phyloP scores from a whole-genome alignment of 1,140 invertebrate species.

The Camponotus vicinus region DNA sequence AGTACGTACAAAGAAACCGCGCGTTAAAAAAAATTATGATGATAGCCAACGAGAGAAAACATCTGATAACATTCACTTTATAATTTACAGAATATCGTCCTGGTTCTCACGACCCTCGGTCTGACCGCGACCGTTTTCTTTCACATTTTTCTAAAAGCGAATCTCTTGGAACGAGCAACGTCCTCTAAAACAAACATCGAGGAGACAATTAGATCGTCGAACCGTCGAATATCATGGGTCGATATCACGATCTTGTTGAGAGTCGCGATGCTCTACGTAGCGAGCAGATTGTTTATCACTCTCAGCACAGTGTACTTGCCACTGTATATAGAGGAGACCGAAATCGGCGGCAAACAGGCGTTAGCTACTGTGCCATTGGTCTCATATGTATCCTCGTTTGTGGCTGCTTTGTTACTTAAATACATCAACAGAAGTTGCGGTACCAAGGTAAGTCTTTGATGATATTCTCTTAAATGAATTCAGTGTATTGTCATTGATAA shows the following conservation, averaged over 20 bases:
- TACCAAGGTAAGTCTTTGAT: constrained; percentile 88
- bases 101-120: constrained; percentile 87
- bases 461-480: constrained; percentile 72
- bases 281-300: constrained; percentile 93
- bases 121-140: constrained; percentile 87
- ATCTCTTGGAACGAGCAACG: constrained; percentile 77
- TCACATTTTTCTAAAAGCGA: constrained; percentile 86
- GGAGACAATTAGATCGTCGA: constrained; percentile 43
- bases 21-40: background rate
- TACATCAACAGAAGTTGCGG: constrained; percentile 87
- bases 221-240: constrained; percentile 71
- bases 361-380: constrained; percentile 95
- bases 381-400: constrained; percentile 94
- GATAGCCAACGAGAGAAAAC: background rate
- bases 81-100: constrained; percentile 86
- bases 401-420: constrained; percentile 93
- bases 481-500: no score
- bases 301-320: constrained; percentile 95
- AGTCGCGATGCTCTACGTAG: constrained; percentile 90
- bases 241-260: constrained; percentile 77
- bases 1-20: constrained; percentile 84
- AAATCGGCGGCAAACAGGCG: constrained; percentile 86
- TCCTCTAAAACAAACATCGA: constrained; percentile 56
- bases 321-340: constrained; percentile 92
- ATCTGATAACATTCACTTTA: constrained; percentile 19